Conservation (phyloP, 2,797 vertebrate species). For the Takifugu ocellatus region DNA sequence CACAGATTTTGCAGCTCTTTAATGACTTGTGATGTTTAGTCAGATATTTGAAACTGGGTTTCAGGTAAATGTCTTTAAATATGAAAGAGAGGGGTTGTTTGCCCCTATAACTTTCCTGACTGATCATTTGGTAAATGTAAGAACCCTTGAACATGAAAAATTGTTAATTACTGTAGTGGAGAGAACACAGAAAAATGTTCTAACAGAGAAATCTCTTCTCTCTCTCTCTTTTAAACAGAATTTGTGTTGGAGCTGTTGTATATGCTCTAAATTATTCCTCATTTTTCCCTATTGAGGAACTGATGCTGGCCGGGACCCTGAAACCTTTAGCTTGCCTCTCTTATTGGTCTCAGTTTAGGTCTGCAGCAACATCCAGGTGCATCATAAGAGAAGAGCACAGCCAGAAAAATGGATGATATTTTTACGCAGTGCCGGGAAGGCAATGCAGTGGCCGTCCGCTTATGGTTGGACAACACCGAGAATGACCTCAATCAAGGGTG, state of each 20-base stretch:
- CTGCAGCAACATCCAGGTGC: slow-evolving; percentile 16
- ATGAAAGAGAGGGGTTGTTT: no score
- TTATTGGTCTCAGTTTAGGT: slow-evolving; percentile 26
- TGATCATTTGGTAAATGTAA: no score
- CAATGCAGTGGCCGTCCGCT: slow-evolving; percentile 93
- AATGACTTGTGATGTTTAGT: no score
- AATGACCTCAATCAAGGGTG: slow-evolving; percentile 98
- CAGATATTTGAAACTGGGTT: no score
- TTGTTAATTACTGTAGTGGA: no score
- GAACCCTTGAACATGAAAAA: no score
- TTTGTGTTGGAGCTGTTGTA: slow-evolving; percentile 4
- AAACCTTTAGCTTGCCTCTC: slow-evolving; percentile 43
- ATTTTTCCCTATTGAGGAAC: slow-evolving; percentile 55
- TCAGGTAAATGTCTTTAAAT: no score
- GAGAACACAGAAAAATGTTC: background rate
- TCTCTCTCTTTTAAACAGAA: slow-evolving; percentile 15
- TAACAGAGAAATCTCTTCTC: background rate
- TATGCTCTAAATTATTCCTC: slow-evolving; percentile 10
- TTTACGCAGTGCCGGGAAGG: slow-evolving; percentile 98
- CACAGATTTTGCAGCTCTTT: no score
- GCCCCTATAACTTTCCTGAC: no score
- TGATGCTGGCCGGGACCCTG: slow-evolving; percentile 56
- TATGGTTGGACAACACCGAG: slow-evolving; percentile 98
- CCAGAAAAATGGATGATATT: slow-evolving; percentile 87
- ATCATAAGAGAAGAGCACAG: slow-evolving; percentile 25